A percentile compares a stretch with the other conserved stretches of the same genome.
phyloP scores from a whole-genome alignment of 2,888 invertebrate species.

The Alloscopus bannaensis region DNA sequence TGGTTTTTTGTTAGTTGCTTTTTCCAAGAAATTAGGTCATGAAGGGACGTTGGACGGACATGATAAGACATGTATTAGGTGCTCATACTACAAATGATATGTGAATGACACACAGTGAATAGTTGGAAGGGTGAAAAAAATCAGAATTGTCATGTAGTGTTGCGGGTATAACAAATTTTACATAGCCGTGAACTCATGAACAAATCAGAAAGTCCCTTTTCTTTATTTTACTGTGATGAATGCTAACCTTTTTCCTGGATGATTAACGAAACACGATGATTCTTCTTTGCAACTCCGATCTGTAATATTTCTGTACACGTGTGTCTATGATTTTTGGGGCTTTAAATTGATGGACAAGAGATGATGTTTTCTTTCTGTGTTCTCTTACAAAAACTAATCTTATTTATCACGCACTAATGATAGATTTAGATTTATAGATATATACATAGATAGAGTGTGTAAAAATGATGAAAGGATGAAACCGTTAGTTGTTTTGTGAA shows the following conservation, averaged over 20 bases:
- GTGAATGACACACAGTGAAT: too few species aligned
- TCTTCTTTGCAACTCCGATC: too few species aligned
- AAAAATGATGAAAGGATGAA: background rate
- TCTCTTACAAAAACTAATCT: slow-evolving; percentile 12
- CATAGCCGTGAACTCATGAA: too few species aligned
- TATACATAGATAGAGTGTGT: background rate
- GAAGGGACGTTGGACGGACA: background rate
- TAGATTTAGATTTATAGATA: slow-evolving; percentile 5
- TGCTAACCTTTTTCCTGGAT: too few species aligned
- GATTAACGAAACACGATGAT: too few species aligned
- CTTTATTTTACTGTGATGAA: too few species aligned
- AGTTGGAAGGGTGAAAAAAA: too few species aligned
- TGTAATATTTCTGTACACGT: background rate
- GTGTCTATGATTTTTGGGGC: background rate
- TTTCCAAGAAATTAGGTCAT: too few species aligned
- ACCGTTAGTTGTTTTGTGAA: background rate
- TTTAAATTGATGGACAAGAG: background rate
- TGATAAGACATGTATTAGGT: slow-evolving; percentile 17
- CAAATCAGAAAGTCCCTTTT: too few species aligned
- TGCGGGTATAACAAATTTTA: too few species aligned
- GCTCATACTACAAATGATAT: slow-evolving; percentile 6
- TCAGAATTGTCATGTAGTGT: too few species aligned
- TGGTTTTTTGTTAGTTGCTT: too few species aligned
- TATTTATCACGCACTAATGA: slow-evolving; percentile 15
- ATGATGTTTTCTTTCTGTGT: slow-evolving; percentile 5